Evolutionary conservation across 2,797 vertebrate genomes (phyloP).

Genomic region (Urophycis tenuis): DNA sequence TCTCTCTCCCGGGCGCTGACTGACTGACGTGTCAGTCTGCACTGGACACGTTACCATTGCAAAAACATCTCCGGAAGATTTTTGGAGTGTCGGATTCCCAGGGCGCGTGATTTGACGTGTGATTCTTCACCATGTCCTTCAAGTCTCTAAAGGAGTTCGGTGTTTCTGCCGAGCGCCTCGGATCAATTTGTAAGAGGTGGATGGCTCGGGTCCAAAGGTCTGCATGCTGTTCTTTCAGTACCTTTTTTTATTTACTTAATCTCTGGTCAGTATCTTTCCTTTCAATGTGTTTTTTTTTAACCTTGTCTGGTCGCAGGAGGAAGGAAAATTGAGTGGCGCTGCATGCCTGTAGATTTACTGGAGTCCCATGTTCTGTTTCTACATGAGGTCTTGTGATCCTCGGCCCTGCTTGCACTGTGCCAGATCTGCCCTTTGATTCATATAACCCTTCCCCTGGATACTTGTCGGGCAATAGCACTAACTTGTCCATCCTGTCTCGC

Average conservation of each 20-base stretch:
- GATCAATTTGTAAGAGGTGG: slow-evolving; percentile 70
- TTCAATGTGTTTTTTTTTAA: background rate
- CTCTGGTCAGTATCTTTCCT: slow-evolving; percentile 3
- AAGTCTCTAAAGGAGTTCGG: slow-evolving; percentile 68
- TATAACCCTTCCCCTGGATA: background rate
- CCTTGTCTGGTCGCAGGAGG: background rate
- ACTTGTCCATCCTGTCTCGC: background rate
- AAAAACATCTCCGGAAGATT: slow-evolving; percentile 12
- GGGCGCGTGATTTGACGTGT: slow-evolving; percentile 27
- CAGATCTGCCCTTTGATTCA: background rate
- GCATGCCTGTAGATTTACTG: background rate
- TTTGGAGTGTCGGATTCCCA: slow-evolving; percentile 39
- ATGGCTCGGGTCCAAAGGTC: slow-evolving; percentile 70
- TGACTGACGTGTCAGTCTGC: slow-evolving; percentile 16
- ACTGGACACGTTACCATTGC: background rate
- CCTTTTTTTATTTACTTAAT: slow-evolving; percentile 11
- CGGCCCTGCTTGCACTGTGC: background rate
- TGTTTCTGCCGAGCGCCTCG: slow-evolving; percentile 65
- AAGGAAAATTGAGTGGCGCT: slow-evolving; percentile 1
- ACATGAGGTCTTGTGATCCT: background rate
- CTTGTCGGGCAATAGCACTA: background rate
- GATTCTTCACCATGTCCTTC: slow-evolving; percentile 64
- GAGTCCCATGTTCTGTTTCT: background rate
- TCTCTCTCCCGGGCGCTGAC: slow-evolving; percentile 32
- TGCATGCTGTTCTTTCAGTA: slow-evolving; percentile 42